These are phyloP conservation scores for Ashinkailepas kermadecensis DNA, from an alignment of 2,888 invertebrate species.

Conservation along the genomic window DNA sequence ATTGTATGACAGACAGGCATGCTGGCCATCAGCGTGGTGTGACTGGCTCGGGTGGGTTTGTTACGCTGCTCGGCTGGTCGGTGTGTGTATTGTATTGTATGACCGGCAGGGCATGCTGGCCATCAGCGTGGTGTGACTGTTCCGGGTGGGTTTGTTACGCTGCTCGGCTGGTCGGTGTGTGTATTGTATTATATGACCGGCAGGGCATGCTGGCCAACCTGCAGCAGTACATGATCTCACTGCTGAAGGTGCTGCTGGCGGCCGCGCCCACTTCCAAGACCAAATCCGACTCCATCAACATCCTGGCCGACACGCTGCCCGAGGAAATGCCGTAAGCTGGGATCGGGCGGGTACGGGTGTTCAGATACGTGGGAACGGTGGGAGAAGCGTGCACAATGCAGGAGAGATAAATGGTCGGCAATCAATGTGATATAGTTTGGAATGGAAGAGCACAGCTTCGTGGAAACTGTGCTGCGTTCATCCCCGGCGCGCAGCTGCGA, in stretches of 20 bases:
- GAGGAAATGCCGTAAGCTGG: slow-evolving; percentile 80
- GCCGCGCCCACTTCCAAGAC: slow-evolving; percentile 98
- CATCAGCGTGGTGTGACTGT: slow-evolving; percentile 41
- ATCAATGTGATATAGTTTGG: no score
- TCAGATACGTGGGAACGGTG: no score
- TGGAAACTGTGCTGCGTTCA: no score
- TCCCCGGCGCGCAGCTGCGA: no score
- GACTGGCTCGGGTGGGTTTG: neutral
- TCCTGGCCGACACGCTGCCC: slow-evolving; percentile 93
- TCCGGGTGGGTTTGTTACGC: neutral
- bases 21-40: neutral
- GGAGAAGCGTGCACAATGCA: no score
- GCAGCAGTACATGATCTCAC: slow-evolving; percentile 94
- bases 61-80: neutral
- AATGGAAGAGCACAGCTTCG: no score
- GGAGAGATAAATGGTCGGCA: no score
- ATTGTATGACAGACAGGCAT: no score
- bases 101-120: slow-evolving; percentile 68
- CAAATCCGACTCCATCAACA: slow-evolving; percentile 95
- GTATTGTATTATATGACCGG: neutral
- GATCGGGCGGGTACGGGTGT: no score
- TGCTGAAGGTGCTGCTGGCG: slow-evolving; percentile 91
- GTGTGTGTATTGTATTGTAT: no score
- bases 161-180: neutral
- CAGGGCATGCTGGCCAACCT: slow-evolving; percentile 85